These are phyloP conservation scores for Orius laevigatus DNA, from an alignment of 1,140 invertebrate genomes.

Conservation along the genomic window DNA sequence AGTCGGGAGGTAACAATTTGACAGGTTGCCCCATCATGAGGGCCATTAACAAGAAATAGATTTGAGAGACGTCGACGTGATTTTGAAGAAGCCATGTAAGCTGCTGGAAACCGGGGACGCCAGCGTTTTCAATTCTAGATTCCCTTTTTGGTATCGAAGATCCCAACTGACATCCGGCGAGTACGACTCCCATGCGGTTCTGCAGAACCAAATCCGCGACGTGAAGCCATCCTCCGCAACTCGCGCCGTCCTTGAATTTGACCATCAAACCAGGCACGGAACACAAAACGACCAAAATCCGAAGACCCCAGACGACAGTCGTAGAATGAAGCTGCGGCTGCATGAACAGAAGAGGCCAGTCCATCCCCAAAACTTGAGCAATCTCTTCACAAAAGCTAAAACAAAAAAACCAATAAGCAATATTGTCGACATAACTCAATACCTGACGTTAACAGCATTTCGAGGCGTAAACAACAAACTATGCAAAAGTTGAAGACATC, in stretches of 20 bases:
- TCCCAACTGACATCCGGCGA: conserved; percentile 30
- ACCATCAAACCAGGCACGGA: conserved; percentile 49
- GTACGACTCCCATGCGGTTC: conserved; percentile 54
- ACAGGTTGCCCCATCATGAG: conserved; percentile 81
- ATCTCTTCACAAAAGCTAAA: conserved; percentile 74
- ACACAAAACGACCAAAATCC: conserved; percentile 73
- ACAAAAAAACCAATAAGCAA: conserved; percentile 21
- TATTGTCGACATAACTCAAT: conserved; percentile 23
- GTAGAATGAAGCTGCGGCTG: conserved; percentile 76
- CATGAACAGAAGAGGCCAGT: conserved; percentile 91
- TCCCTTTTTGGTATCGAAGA: conserved; percentile 25
- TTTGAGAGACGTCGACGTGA: conserved; percentile 75
- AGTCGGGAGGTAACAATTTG: conserved; percentile 55
- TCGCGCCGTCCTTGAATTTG: conserved; percentile 73
- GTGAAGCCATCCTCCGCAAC: conserved; percentile 80
- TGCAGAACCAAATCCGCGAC: conserved; percentile 74
- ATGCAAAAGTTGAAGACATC: conserved; percentile 65
- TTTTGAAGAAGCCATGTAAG: conserved; percentile 71
- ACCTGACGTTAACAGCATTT: conserved; percentile 29
- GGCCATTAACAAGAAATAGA: conserved; percentile 83
- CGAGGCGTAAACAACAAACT: conserved; percentile 42
- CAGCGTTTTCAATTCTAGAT: conserved; percentile 45
- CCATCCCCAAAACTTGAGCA: conserved; percentile 77
- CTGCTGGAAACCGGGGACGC: conserved; percentile 61
- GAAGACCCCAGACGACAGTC: conserved; percentile 73